Evolutionary conservation across 2,797 vertebrate species (phyloP), one percentile per base, ranked within the genome.

Genomic region (Phoebastria nigripes): DNA sequence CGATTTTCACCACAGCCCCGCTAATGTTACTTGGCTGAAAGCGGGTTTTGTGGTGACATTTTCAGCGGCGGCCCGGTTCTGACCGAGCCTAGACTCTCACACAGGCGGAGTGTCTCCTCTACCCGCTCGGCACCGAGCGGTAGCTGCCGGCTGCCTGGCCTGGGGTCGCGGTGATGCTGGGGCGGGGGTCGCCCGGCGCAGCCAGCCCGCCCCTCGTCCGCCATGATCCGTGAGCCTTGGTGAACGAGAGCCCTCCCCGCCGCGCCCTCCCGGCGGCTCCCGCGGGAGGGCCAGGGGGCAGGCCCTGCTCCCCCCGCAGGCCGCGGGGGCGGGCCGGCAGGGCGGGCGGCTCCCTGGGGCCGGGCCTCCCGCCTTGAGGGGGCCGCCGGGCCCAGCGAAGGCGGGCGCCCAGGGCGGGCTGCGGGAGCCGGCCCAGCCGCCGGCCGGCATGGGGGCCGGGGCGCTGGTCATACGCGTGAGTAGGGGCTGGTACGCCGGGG

Each of bases 401-500:
- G 83, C 73, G 82, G 41, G 55, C 8, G 63, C 16, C 22, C 14
- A 8, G 63, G 54, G 62, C 20, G 49, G 92, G 47, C 37, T 37
- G 86, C 51, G 51, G 87, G 73, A 67, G 52, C 14, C 14, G 49
- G 63, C 28, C 29, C 28, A 5, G 76, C 49, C 37, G 65, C 52
- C 35, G 59, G 65, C 41, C 73, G 97, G 92, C 97, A 99, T 99
- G 99, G 99, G 99, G 98, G 99, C 99, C 46, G 99, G 99, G 98
- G 99, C 99, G 41, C 97, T 99, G 91, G 98, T 98, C 98, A 97
- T 99, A 97, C 99, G 99, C 98, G 99, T 99, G 98, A 99, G 99
- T 99, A 98, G 82, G 82, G 87, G 79, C 86, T 24, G 69, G 70
- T 55, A 15, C 59, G 59, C 20, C 44, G 82, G 54, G 37, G 29